These are phyloP conservation scores for Hemiprocne comata DNA, from an alignment of 2,113 vertebrate genomes.

Conservation along the genomic window DNA sequence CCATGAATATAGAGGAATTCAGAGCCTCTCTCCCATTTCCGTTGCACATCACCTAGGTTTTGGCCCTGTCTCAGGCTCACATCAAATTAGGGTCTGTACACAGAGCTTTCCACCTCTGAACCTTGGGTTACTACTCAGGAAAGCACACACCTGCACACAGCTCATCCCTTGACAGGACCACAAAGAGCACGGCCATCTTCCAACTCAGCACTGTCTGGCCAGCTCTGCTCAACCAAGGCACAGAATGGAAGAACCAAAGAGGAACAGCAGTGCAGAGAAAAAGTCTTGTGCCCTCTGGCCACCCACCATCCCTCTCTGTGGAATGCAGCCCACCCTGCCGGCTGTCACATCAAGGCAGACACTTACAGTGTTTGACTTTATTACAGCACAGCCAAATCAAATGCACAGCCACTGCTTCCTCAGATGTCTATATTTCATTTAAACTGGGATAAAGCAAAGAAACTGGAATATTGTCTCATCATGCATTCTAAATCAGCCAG, in stretches of 20 bases:
- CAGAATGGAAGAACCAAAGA: background rate
- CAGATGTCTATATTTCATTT: slow-evolving; percentile 86
- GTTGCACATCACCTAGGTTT: background rate
- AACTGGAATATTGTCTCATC: slow-evolving; percentile 90
- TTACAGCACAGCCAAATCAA: slow-evolving; percentile 77
- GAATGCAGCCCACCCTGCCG: slow-evolving; percentile 23
- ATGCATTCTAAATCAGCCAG: slow-evolving; percentile 88
- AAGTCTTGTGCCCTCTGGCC: background rate
- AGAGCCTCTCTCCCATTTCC: background rate
- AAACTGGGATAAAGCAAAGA: slow-evolving; percentile 86
- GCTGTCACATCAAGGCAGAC: slow-evolving; percentile 61
- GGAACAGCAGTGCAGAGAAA: background rate
- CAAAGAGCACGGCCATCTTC: background rate
- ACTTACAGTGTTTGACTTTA: slow-evolving; percentile 78
- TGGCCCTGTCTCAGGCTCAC: background rate
- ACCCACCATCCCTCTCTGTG: fast-evolving
- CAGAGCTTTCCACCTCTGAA: background rate
- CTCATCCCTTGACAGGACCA: background rate
- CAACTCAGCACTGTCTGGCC: background rate
- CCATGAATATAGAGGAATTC: fast-evolving
- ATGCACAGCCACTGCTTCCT: slow-evolving; percentile 80
- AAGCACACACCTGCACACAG: background rate
- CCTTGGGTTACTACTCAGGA: background rate
- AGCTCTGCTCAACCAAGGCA: background rate
- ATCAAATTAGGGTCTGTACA: background rate